Conservation (phyloP, 2,888 invertebrate species). For the Drosophila silvestris region DNA sequence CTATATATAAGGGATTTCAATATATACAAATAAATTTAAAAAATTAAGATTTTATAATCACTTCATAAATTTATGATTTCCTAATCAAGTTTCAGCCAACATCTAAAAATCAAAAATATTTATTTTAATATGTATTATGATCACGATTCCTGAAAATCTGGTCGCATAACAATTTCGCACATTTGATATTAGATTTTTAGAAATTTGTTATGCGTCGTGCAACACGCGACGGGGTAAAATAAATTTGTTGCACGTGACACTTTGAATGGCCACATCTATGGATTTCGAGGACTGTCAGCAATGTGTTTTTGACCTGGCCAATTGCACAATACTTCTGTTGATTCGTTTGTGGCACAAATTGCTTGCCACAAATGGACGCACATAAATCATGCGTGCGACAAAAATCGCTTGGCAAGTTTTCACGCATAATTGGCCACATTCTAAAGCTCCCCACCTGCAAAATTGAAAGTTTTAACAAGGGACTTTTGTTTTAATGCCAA, state of each 20-base stretch:
- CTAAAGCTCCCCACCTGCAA: constrained; percentile 23
- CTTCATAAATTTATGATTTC: background rate
- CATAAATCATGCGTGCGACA: constrained; percentile 68
- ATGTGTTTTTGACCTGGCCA: constrained; percentile 34
- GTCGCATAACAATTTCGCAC: constrained; percentile 29
- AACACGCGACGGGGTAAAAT: constrained; percentile 26
- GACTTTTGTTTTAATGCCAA: constrained; percentile 7
- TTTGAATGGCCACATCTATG: constrained; percentile 50
- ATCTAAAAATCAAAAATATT: background rate
- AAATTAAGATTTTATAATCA: background rate
- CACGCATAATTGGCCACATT: constrained; percentile 66
- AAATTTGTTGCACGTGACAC: constrained; percentile 70
- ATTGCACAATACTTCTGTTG: constrained; percentile 60
- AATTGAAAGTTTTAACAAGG: constrained; percentile 5
- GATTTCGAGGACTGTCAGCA: constrained; percentile 30
- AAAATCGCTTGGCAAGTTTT: constrained; percentile 59
- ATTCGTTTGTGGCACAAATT: constrained; percentile 60
- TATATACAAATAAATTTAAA: background rate
- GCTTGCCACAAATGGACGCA: constrained; percentile 63
- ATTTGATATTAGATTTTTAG: constrained; percentile 22
- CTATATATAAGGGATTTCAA: background rate
- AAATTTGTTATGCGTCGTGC: constrained; percentile 18
- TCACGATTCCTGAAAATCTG: constrained; percentile 7
- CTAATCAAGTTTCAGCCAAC: background rate
- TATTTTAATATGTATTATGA: background rate